A percentile compares a stretch with the other conserved stretches of the same genome.
Evolutionary conservation across 2,113 vertebrate species (phyloP).

Genomic region (Nothobranchius furzeri): DNA sequence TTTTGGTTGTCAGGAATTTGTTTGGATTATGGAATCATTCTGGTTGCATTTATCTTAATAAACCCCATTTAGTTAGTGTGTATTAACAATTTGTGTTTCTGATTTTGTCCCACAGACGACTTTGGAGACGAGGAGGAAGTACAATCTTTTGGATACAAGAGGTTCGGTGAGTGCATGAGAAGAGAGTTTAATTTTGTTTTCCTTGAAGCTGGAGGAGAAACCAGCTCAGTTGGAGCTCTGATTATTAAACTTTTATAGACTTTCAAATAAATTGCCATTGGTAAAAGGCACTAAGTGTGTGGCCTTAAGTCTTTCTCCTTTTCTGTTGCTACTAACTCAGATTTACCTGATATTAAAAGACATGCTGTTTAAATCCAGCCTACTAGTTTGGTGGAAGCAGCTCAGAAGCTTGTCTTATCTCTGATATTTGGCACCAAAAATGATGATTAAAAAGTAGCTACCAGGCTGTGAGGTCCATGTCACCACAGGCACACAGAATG

Average conservation of each 20-base stretch:
- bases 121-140: constrained; percentile 97
- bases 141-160: constrained; percentile 98
- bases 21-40: neutral
- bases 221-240: neutral
- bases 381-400: neutral
- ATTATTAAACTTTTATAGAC: constrained; percentile 37
- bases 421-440: neutral
- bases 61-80: neutral
- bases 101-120: constrained; percentile 86
- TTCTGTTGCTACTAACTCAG: constrained; percentile 4
- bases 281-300: constrained; percentile 45
- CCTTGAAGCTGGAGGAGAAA: constrained; percentile 10
- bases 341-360: constrained; percentile 9
- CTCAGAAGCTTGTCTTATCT: constrained; percentile 12
- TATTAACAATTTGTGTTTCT: constrained; percentile 53
- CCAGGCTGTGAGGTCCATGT: constrained; percentile 52
- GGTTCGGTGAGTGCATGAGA: constrained; percentile 90
- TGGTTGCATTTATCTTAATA: constrained; percentile 10
- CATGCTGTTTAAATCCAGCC: constrained; percentile 5
- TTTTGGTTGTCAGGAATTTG: neutral
- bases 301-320: constrained; percentile 15
- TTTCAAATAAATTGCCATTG: constrained; percentile 20
- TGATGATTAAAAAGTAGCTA: constrained; percentile 32
- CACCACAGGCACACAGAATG: constrained; percentile 18
- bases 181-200: constrained; percentile 6